phyloP scores from a whole-genome alignment of 2,113 vertebrate species.

The Psephotus haematonotus region DNA sequence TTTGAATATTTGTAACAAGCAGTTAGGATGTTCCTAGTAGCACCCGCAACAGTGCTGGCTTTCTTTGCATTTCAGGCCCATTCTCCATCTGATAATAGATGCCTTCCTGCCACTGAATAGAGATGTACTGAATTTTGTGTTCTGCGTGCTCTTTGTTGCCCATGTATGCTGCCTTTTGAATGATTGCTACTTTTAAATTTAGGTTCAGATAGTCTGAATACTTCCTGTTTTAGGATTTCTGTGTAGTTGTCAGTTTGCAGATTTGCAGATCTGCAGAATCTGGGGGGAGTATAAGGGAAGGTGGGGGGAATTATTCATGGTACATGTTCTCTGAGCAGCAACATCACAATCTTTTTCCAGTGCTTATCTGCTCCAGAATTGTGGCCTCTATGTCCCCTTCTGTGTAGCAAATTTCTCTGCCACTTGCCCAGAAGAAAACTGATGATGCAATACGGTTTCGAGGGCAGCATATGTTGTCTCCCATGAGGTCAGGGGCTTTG shows the following conservation, averaged over 20 bases:
- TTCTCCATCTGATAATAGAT: slow-evolving; percentile 50
- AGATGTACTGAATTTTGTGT: neutral
- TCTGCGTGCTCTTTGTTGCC: neutral
- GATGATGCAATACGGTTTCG: neutral
- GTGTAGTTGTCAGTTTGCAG: neutral
- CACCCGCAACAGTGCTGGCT: neutral
- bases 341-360: neutral
- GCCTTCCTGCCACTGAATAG: slow-evolving; percentile 49
- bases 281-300: neutral
- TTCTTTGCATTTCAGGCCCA: slow-evolving; percentile 23
- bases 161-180: neutral
- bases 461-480: neutral
- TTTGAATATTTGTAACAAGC: neutral
- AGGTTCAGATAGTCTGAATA: neutral
- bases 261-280: neutral
- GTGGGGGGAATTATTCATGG: neutral
- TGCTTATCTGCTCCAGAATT: neutral
- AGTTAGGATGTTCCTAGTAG: slow-evolving; percentile 9
- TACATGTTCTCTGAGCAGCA: neutral
- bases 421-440: neutral
- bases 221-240: neutral
- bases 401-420: neutral
- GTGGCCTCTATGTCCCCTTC: neutral
- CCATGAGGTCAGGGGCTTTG: neutral
- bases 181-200: neutral